Conservation (phyloP, 2,888 invertebrate genomes). For the Ligdia adustata region DNA sequence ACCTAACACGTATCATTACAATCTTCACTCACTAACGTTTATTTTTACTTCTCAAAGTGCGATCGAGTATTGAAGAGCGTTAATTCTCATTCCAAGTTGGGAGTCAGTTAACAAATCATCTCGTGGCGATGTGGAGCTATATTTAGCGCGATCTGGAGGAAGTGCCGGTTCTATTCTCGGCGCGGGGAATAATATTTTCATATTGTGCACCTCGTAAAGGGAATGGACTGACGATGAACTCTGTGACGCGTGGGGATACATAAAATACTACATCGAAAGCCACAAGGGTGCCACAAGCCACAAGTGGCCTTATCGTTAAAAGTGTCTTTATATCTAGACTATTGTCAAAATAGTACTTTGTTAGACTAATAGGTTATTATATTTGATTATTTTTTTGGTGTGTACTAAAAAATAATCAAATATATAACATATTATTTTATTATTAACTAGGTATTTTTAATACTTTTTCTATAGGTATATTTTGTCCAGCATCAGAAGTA, state of each 20-base stretch:
- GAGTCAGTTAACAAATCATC: conserved; percentile 27
- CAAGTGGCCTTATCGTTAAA: too few relatives aligned
- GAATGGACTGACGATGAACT: conserved; percentile 15
- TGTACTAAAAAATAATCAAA: too few relatives aligned
- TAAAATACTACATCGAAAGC: conserved; percentile 5
- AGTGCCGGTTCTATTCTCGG: conserved; percentile 22
- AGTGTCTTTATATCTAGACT: too few relatives aligned
- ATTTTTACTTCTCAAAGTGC: not conserved
- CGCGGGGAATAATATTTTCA: conserved; percentile 25
- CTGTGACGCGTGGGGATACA: conserved; percentile 7
- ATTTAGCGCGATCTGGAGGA: conserved; percentile 26
- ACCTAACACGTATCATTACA: too few relatives aligned
- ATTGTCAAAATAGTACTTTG: too few relatives aligned
- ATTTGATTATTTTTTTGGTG: too few relatives aligned
- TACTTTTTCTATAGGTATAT: too few relatives aligned
- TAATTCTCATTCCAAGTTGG: conserved; percentile 16
- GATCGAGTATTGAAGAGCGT: conserved; percentile 7
- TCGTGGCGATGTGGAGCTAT: conserved; percentile 18
- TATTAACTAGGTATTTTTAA: too few relatives aligned
- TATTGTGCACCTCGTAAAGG: conserved; percentile 17
- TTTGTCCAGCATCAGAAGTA: too few relatives aligned
- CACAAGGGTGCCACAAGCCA: not conserved
- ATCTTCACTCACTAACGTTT: too few relatives aligned
- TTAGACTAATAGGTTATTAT: too few relatives aligned
- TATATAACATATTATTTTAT: too few relatives aligned